These are phyloP conservation scores for Poecile montanus DNA, from an alignment of 2,797 vertebrate species.

Conservation along the genomic window DNA sequence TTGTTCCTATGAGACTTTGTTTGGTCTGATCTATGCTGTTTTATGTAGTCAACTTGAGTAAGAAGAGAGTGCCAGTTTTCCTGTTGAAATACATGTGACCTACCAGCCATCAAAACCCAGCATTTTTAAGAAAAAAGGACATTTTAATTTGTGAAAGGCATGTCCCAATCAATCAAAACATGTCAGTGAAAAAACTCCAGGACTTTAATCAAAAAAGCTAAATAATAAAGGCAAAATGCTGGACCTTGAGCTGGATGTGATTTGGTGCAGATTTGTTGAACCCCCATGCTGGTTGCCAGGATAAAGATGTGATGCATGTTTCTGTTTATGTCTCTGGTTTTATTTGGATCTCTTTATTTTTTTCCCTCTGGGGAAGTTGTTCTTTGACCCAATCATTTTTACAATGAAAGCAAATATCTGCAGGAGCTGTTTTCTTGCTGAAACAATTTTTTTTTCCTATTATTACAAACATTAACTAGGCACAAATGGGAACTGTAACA, in stretches of 20 bases:
- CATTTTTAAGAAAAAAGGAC: background rate
- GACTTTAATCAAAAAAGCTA: background rate
- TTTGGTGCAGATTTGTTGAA: background rate
- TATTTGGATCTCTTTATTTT: background rate
- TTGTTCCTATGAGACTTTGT: background rate
- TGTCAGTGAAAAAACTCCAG: background rate
- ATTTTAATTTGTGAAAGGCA: background rate
- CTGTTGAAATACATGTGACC: background rate
- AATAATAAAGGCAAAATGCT: background rate
- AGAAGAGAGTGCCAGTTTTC: background rate
- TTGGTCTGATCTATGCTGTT: slow-evolving; percentile 8
- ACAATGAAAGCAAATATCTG: background rate
- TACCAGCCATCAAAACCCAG: background rate
- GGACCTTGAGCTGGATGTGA: background rate
- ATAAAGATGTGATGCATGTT: background rate
- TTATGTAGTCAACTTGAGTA: background rate
- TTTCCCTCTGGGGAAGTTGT: background rate
- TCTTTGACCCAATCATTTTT: background rate
- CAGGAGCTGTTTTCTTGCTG: background rate
- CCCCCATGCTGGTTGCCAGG: background rate
- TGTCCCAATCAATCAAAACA: background rate
- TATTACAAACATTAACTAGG: background rate
- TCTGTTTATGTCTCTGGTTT: slow-evolving; percentile 15
- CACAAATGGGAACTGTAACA: background rate
- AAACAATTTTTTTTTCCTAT: background rate